A percentile compares a stretch with the other conserved stretches of the same genome.
Evolutionary conservation across 2,113 vertebrate species (phyloP).

Genomic region (Genyomyrus donnyi): DNA sequence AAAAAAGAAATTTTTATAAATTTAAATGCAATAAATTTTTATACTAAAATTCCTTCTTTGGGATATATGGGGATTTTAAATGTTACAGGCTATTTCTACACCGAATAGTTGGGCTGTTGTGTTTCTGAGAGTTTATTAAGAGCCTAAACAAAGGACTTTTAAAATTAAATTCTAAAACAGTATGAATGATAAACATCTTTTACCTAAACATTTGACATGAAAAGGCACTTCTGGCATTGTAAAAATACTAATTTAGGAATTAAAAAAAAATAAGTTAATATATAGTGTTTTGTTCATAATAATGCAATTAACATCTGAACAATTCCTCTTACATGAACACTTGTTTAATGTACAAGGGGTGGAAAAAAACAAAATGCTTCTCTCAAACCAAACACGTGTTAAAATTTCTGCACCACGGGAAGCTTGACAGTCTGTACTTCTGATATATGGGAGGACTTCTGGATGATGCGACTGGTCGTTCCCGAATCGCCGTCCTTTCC

Average conservation of each 20-base stretch:
- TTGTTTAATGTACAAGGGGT: neutral
- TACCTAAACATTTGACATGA: slow-evolving; percentile 9
- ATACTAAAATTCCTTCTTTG: neutral
- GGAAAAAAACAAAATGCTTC: neutral
- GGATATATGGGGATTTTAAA: neutral
- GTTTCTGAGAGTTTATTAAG: neutral
- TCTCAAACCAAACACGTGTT: neutral
- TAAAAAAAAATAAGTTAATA: slow-evolving; percentile 25
- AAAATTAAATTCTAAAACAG: neutral
- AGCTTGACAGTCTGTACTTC: slow-evolving; percentile 96
- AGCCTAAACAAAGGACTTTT: neutral
- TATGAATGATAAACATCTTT: neutral
- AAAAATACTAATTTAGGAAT: slow-evolving; percentile 23
- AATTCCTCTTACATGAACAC: neutral
- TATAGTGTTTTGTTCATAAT: slow-evolving; percentile 18
- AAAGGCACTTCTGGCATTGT: slow-evolving; percentile 22
- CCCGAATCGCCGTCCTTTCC: slow-evolving; percentile 71
- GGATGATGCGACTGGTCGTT: slow-evolving; percentile 90
- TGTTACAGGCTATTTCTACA: neutral
- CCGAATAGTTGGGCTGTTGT: neutral
- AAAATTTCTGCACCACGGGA: slow-evolving; percentile 67
- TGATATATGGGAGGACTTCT: slow-evolving; percentile 96
- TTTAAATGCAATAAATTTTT: too few relatives aligned
- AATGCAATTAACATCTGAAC: slow-evolving; percentile 13
- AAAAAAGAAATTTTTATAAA: neutral